Evolutionary conservation across 2,888 invertebrate species (phyloP).

Genomic region (Torymus tubicola): DNA sequence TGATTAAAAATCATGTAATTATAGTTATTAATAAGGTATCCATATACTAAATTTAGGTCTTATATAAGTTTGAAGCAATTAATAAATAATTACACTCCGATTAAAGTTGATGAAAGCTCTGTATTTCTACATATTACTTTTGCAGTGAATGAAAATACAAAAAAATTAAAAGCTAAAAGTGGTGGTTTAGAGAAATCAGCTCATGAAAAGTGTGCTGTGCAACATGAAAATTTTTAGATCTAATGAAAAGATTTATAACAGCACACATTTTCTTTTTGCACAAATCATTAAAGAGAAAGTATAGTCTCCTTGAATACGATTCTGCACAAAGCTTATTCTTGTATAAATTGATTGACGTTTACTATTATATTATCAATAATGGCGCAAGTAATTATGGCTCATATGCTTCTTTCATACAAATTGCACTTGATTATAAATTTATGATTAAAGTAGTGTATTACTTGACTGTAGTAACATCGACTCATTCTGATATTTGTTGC

Average conservation of each 20-base stretch:
- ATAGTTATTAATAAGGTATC: no score
- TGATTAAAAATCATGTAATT: no score
- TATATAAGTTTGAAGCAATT: conserved; percentile 12
- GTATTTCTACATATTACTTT: no score
- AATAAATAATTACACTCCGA: neutral
- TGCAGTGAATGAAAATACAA: neutral
- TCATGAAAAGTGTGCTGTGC: neutral
- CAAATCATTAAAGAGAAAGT: conserved; percentile 39
- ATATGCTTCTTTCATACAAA: neutral
- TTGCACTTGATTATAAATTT: neutral
- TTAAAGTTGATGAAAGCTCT: no score
- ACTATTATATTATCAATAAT: conserved; percentile 21
- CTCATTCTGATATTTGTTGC: no score
- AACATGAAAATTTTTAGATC: neutral
- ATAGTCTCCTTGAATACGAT: neutral
- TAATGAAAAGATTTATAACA: conserved; percentile 28
- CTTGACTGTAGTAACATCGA: no score
- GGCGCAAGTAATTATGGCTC: conserved; percentile 15
- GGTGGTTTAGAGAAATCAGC: conserved; percentile 12
- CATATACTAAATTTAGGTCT: neutral
- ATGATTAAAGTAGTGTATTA: no score
- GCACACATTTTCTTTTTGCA: conserved; percentile 25
- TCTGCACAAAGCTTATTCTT: conserved; percentile 12
- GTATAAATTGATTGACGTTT: conserved; percentile 21
- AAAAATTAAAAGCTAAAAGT: neutral